phyloP scores from a whole-genome alignment of 53 echinoderm and acorn worm genomes.

The Hippasteria phrygiana region DNA sequence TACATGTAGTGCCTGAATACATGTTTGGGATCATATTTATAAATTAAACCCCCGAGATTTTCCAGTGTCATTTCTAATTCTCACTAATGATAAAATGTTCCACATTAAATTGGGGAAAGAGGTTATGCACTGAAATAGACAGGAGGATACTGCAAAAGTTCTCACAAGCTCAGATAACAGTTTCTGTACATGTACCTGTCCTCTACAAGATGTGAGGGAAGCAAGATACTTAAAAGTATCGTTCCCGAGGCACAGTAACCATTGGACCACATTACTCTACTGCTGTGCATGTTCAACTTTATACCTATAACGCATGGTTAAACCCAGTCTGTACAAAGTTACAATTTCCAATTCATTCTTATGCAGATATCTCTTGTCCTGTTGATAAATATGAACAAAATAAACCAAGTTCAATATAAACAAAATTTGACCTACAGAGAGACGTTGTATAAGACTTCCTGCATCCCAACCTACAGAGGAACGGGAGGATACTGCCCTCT shows the following conservation, averaged over 20 bases:
- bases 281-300: no score
- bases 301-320: no score
- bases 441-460: not conserved
- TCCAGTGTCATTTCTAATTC: not conserved
- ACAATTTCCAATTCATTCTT: not conserved
- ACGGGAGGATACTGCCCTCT: conserved; percentile 31
- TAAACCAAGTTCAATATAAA: no score
- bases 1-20: not conserved
- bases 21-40: not conserved
- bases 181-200: no score
- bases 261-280: no score
- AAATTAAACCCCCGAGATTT: not conserved
- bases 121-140: not conserved
- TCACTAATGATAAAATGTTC: not conserved
- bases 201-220: no score
- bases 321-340: no score
- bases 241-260: no score
- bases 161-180: not conserved
- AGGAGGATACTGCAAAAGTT: no score
- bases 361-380: not conserved
- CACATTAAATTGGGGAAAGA: not conserved
- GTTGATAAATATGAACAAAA: not conserved
- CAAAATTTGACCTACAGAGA: no score
- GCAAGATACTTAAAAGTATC: no score
- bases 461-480: not conserved